Evolutionary conservation across 1,140 invertebrate species (phyloP).

Genomic region (Diachasma alloeum): DNA sequence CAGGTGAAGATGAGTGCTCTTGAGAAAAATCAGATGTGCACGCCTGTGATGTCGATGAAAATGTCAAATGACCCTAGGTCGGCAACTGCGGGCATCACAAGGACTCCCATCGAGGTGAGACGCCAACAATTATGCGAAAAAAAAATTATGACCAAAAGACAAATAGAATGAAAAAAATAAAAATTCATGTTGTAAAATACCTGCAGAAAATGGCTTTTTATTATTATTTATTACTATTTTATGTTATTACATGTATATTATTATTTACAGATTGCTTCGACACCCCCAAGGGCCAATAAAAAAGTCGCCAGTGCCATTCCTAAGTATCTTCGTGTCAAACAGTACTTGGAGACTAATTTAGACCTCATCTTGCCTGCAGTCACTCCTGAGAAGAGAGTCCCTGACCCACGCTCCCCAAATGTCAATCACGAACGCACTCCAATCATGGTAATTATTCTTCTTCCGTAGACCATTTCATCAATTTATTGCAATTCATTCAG

Average conservation of each 20-base stretch:
- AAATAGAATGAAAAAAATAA: not conserved
- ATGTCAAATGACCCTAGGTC: conserved; percentile 23
- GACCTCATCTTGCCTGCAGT: conserved; percentile 40
- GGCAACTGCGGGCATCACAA: conserved; percentile 5
- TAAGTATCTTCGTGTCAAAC: conserved; percentile 44
- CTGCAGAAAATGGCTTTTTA: too few species aligned
- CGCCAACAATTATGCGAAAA: not conserved
- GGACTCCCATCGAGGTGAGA: conserved; percentile 14
- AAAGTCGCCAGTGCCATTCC: conserved; percentile 46
- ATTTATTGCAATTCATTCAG: not conserved
- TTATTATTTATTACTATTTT: too few species aligned
- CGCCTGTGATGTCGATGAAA: conserved; percentile 16
- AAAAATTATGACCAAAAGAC: too few species aligned
- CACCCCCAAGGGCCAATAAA: conserved; percentile 30
- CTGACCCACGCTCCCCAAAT: conserved; percentile 39
- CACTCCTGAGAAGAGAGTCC: conserved; percentile 30
- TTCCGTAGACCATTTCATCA: too few species aligned
- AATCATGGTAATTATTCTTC: conserved; percentile 41
- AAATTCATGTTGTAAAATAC: not conserved
- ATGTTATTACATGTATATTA: not conserved
- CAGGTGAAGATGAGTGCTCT: not conserved
- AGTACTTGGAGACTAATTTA: conserved; percentile 56
- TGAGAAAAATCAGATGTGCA: conserved; percentile 6
- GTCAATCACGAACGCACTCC: conserved; percentile 41
- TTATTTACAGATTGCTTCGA: conserved; percentile 41